These are phyloP conservation scores for Synaphobranchus kaupii DNA, from an alignment of 2,797 vertebrate species.

Conservation along the genomic window DNA sequence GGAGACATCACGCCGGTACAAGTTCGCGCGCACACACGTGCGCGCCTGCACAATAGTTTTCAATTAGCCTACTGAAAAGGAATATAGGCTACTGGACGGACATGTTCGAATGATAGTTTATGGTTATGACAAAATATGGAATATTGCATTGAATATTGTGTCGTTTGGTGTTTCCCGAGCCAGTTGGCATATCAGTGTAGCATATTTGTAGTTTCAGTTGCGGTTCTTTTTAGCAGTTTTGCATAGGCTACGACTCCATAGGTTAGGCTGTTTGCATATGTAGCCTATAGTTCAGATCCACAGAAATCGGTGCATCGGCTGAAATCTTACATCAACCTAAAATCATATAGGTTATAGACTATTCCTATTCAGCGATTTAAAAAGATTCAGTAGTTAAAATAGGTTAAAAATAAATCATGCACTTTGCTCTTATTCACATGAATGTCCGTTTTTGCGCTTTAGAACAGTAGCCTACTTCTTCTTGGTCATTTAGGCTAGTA, in stretches of 20 bases:
- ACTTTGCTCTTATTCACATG: not conserved
- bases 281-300: not conserved
- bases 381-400: not conserved
- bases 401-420: not conserved
- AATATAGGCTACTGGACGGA: not conserved
- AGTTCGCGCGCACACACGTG: conserved; percentile 29
- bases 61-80: not conserved
- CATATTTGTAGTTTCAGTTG: not conserved
- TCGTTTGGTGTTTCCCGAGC: not conserved
- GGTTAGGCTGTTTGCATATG: not conserved
- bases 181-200: not conserved
- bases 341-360: not conserved
- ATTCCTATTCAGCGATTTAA: not conserved
- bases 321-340: not conserved
- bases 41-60: conserved; percentile 22
- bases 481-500: not conserved
- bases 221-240: not conserved
- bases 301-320: not conserved
- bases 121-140: not conserved
- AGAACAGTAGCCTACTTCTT: not conserved
- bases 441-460: not conserved
- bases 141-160: not conserved
- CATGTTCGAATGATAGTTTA: not conserved
- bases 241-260: not conserved
- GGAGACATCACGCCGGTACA: conserved; percentile 21